Percentiles rank a stretch among this genome's conserved stretches.
Conservation (phyloP, 2,797 vertebrate genomes). For the Gambelia wislizenii region DNA sequence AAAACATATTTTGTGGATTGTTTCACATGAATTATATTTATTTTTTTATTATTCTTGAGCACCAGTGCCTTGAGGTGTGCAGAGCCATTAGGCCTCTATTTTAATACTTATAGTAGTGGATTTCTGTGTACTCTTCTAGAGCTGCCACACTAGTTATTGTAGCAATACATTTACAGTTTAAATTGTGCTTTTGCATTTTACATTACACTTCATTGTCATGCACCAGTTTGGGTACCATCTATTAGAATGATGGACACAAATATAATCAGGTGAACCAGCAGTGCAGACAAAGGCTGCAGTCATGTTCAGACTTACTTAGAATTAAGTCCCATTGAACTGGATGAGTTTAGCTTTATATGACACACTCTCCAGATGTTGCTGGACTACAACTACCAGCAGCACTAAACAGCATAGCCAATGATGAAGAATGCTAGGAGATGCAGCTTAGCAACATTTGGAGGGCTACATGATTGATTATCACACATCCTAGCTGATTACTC, state of each 20-base stretch:
- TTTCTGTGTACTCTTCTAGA: background rate
- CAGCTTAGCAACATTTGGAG: too few species aligned
- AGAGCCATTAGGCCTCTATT: constrained; percentile 43
- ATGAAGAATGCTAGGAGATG: too few species aligned
- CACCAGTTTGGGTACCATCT: background rate
- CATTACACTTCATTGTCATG: background rate
- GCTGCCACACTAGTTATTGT: background rate
- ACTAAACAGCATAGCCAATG: too few species aligned
- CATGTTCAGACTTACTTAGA: background rate
- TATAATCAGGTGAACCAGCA: background rate
- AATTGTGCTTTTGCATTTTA: background rate
- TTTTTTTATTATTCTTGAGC: constrained; percentile 28
- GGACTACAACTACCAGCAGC: too few species aligned
- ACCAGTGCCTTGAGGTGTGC: constrained; percentile 7
- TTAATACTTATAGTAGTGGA: constrained; percentile 9
- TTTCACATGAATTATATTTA: constrained; percentile 1
- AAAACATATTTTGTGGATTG: background rate
- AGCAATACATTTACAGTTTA: background rate
- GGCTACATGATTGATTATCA: too few species aligned
- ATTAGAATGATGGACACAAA: background rate
- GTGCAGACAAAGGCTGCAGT: background rate
- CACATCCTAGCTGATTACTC: background rate
- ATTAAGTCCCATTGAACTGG: background rate
- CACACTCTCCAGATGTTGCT: background rate
- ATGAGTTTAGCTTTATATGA: background rate